Conservation (phyloP, 2,888 invertebrate species). For the Chaitophorus viminalis region DNA sequence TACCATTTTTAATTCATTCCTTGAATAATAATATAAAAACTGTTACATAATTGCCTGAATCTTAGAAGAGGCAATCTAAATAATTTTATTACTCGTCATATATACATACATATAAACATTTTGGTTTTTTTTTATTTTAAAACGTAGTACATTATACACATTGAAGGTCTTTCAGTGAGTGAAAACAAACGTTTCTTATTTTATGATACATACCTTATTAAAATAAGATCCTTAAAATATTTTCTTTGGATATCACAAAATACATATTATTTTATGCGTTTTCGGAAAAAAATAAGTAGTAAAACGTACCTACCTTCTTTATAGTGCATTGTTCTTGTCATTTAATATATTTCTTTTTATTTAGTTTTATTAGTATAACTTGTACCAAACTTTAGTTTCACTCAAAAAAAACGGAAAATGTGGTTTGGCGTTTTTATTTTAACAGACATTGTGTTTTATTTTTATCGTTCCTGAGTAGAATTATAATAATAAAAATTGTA, state of each 20-base stretch:
- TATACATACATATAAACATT: not conserved
- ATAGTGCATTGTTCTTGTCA: not conserved
- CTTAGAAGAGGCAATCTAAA: not conserved
- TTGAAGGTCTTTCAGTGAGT: not conserved
- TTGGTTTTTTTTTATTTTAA: not conserved
- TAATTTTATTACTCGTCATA: not conserved
- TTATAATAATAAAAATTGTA: not conserved
- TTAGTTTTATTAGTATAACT: conserved; percentile 1
- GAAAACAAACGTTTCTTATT: not conserved
- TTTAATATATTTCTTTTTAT: not conserved
- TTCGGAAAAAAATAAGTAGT: not conserved
- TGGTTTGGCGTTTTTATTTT: not conserved
- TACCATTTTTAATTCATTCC: too few species aligned
- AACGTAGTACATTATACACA: not conserved
- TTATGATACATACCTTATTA: not conserved
- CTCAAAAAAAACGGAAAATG: not conserved
- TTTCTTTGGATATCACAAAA: not conserved
- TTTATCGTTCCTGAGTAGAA: not conserved
- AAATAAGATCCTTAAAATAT: not conserved
- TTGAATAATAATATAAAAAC: not conserved
- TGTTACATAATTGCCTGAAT: not conserved
- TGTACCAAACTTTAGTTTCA: not conserved
- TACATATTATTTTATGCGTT: not conserved
- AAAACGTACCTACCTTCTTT: not conserved
- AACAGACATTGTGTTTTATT: not conserved